Evolutionary conservation across 2,113 vertebrate species (phyloP).

Genomic region (Limanda limanda): DNA sequence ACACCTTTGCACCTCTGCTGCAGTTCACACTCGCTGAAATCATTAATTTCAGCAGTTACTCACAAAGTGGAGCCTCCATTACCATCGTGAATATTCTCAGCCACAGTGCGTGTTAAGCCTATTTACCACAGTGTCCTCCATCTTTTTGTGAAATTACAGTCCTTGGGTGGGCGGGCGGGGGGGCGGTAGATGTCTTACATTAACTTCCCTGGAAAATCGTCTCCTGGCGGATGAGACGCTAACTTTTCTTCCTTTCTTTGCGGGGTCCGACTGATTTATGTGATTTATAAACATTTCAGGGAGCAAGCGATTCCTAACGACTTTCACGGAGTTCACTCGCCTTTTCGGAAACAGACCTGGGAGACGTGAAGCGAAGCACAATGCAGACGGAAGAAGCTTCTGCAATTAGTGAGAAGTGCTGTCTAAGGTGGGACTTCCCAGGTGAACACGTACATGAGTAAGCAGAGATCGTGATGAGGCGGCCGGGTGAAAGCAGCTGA

Average conservation of each 20-base stretch:
- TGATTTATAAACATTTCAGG: conserved; percentile 6
- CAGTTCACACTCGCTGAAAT: conserved; percentile 34
- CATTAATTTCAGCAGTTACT: conserved; percentile 50
- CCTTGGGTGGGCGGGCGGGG: background rate
- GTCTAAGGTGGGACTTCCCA: conserved; percentile 18
- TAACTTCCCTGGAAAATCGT: conserved; percentile 8
- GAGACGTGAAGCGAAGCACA: conserved; percentile 2
- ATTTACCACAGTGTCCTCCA: conserved; percentile 19
- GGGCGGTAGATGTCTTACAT: background rate
- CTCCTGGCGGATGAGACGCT: conserved; percentile 4
- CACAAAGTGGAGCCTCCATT: conserved; percentile 37
- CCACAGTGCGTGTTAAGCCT: conserved; percentile 10
- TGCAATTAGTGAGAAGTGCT: conserved; percentile 35
- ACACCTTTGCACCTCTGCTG: conserved; percentile 1
- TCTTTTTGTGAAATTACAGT: conserved; percentile 12
- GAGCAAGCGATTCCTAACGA: background rate
- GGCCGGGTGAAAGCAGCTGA: conserved; percentile 30
- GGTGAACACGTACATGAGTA: background rate
- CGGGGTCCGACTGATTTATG: conserved; percentile 8
- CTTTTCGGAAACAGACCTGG: background rate
- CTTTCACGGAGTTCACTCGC: background rate
- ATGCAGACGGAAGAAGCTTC: background rate
- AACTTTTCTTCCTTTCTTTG: background rate
- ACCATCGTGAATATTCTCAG: conserved; percentile 32
- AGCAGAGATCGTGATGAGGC: conserved; percentile 16